phyloP scores from a whole-genome alignment of 35 echinoderm and acorn worm genomes.

The Antedon bifida region DNA sequence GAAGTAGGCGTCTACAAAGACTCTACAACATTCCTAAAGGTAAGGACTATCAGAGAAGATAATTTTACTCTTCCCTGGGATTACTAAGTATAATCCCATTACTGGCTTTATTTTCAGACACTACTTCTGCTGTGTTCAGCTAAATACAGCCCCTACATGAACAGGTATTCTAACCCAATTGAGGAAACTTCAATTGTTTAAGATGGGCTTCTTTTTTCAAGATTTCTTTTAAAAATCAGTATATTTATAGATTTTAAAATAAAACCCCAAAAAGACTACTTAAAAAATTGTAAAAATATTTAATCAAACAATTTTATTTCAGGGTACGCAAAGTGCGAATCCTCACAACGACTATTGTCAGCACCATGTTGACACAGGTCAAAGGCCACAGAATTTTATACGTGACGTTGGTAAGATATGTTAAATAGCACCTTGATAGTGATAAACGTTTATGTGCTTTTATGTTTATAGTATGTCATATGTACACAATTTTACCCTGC shows the following conservation, averaged over 20 bases:
- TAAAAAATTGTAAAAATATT: constrained; percentile 1
- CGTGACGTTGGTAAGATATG: constrained; percentile 76
- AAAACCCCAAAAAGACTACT: not conserved
- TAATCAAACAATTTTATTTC: not conserved
- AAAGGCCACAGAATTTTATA: constrained; percentile 92
- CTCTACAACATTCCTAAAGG: constrained; percentile 82
- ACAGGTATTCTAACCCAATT: too few relatives aligned
- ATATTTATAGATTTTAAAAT: too few relatives aligned
- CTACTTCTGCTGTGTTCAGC: too few relatives aligned
- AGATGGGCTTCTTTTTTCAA: too few relatives aligned
- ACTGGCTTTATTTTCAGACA: too few relatives aligned
- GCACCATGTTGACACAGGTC: constrained; percentile 92
- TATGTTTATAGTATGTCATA: not conserved
- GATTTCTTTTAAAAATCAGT: too few relatives aligned
- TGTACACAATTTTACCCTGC: not conserved
- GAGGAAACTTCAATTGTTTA: too few relatives aligned
- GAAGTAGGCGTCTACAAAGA: constrained; percentile 68
- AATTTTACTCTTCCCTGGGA: too few relatives aligned
- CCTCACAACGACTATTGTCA: constrained; percentile 97
- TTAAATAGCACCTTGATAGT: not conserved
- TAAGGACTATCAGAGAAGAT: constrained; percentile 16
- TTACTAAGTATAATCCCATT: not conserved
- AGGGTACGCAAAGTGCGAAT: constrained; percentile 99
- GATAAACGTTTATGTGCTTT: not conserved
- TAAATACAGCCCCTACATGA: not conserved